These are phyloP conservation scores for Elephas maximus DNA, from an alignment of 2,113 vertebrate genomes.

Conservation along the genomic window DNA sequence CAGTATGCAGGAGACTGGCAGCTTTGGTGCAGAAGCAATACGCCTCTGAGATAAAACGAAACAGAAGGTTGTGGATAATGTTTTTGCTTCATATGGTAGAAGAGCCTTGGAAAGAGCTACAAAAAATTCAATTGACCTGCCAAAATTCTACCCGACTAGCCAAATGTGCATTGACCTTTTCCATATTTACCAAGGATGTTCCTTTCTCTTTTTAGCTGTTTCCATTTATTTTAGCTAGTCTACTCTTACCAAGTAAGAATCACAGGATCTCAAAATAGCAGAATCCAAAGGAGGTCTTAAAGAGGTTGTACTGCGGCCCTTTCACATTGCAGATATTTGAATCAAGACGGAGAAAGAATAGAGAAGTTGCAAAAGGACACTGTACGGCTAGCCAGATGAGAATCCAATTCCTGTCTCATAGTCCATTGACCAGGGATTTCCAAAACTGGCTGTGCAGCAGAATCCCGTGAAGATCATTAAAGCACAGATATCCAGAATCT, in stretches of 20 bases:
- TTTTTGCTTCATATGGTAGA: background rate
- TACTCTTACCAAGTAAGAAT: background rate
- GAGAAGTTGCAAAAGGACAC: background rate
- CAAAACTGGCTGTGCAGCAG: background rate
- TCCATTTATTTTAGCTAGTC: background rate
- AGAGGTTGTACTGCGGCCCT: background rate
- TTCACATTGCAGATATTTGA: background rate
- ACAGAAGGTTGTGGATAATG: background rate
- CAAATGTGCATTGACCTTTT: background rate
- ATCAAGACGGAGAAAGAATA: background rate
- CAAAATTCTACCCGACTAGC: background rate
- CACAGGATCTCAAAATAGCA: background rate
- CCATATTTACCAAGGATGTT: background rate
- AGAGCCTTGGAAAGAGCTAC: background rate
- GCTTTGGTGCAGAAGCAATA: background rate
- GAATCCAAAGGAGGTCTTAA: background rate
- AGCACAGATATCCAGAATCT: background rate
- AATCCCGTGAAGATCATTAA: background rate
- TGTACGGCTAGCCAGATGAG: background rate
- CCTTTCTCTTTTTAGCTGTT: background rate
- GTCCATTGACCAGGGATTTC: background rate
- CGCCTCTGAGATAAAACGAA: background rate
- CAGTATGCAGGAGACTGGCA: background rate
- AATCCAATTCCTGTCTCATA: background rate
- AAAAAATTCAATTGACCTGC: background rate